phyloP scores from a whole-genome alignment of 2,888 invertebrate species.

The Cephalotes varians region DNA sequence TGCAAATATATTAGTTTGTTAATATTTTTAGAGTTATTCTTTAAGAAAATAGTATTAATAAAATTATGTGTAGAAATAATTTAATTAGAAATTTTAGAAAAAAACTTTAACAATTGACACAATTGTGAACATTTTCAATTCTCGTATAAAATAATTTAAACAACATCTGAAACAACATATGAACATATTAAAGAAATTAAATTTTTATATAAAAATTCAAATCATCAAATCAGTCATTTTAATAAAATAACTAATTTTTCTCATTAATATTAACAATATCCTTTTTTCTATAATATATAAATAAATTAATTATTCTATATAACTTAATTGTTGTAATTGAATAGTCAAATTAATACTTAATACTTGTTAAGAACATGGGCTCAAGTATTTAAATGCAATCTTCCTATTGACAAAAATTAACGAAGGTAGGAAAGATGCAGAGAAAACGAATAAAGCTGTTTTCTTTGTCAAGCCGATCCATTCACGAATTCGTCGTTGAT shows the following conservation, averaged over 20 bases:
- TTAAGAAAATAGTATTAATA: neutral
- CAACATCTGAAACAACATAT: neutral
- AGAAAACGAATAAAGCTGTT: neutral
- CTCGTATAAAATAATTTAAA: constrained; percentile 1
- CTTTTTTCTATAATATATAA: neutral
- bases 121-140: neutral
- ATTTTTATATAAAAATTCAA: neutral
- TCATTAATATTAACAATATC: neutral
- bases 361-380: no score
- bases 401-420: neutral
- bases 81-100: neutral
- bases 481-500: constrained; percentile 21
- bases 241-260: neutral
- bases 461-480: constrained; percentile 9
- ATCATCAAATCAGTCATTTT: no score
- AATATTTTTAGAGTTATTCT: neutral
- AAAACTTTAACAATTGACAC: neutral
- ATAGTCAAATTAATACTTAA: neutral
- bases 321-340: neutral
- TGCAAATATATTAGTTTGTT: neutral
- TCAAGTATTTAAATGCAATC: neutral
- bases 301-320: neutral
- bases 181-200: neutral
- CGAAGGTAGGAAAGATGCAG: neutral
- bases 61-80: neutral